Conservation (phyloP, 2,113 vertebrate genomes). For the Glareola pratincola region DNA sequence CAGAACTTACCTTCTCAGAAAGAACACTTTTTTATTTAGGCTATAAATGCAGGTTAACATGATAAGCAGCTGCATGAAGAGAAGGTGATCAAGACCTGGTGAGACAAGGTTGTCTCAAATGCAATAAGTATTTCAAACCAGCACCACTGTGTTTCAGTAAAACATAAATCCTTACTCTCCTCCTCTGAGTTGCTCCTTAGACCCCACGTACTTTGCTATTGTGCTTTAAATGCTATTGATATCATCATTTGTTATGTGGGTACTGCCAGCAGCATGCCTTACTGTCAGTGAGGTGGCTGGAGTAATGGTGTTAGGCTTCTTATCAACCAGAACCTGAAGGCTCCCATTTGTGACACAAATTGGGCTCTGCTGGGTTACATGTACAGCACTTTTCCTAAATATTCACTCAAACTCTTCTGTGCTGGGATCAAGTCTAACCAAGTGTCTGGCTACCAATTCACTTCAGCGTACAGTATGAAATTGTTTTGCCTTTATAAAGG, state of each 20-base stretch:
- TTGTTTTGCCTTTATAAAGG: not conserved
- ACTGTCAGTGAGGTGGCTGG: not conserved
- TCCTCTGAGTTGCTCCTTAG: not conserved
- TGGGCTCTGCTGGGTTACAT: not conserved
- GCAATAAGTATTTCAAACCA: not conserved
- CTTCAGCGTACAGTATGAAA: not conserved
- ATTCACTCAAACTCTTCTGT: not conserved
- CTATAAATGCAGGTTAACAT: not conserved
- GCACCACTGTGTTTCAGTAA: not conserved
- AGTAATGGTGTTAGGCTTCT: not conserved
- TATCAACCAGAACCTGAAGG: not conserved
- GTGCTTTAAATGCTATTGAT: not conserved
- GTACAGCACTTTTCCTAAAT: not conserved
- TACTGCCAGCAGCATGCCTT: not conserved
- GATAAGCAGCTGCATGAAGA: not conserved
- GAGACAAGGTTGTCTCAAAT: not conserved
- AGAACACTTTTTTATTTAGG: not conserved
- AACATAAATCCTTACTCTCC: not conserved
- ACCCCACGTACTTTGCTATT: not conserved
- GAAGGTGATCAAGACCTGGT: not conserved
- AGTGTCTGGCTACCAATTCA: not conserved
- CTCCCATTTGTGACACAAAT: not conserved
- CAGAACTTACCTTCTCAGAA: not conserved
- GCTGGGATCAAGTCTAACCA: not conserved
- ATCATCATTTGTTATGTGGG: not conserved